Base-by-base conservation (phyloP, 1,140 invertebrate genomes). In the Scaptomyza montana region DNA sequence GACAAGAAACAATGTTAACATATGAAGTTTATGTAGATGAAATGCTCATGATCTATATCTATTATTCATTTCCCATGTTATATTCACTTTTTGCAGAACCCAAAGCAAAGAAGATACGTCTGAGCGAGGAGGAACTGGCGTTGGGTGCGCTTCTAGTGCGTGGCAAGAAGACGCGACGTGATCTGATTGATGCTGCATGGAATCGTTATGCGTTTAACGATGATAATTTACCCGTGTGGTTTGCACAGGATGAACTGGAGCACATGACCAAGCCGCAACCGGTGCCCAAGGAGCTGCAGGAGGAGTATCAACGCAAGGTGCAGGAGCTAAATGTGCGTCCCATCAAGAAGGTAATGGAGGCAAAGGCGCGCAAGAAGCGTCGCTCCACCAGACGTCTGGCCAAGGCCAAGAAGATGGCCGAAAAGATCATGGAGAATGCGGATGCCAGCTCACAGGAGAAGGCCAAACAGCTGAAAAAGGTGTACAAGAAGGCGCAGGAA, bases 291-390 rank as follows among this genome's bases (percentile, higher is more conserved):
- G 95, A 95, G 90, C 90, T 96, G 5, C 93, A 94, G 0, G 93
- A 95, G 5, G 96, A 97, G 67, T 97, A 97, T 77, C 94, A 95
- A 64, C 95, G 95, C 65, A 94, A 94, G 76, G 90, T 97, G 19
- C 95, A 97, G 92, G 98, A 98, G 74, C 95, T 99, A 5, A 98
- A 99, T 93, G 96, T 96, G 0, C 93, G 97, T 57, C 98, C 99
- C 12, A 98, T 99, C 50, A 99, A 99, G 92, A 99, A 99, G 94
- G 97, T 99, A 0, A 95, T 98, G 74, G 98, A 99, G 93, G 99
- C 99, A 0, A 99, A 99, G 92, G 97, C 98, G 0, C 95, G 99
- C 50, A 99, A 99, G 93, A 99, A 99, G 95, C 96, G 95, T 90
- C 95, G 97, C 73, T 95, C 96, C 47, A 92, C 96, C 53, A 96